Evolutionary conservation across 2,888 invertebrate species (phyloP).

Genomic region (Cryptops parisi): DNA sequence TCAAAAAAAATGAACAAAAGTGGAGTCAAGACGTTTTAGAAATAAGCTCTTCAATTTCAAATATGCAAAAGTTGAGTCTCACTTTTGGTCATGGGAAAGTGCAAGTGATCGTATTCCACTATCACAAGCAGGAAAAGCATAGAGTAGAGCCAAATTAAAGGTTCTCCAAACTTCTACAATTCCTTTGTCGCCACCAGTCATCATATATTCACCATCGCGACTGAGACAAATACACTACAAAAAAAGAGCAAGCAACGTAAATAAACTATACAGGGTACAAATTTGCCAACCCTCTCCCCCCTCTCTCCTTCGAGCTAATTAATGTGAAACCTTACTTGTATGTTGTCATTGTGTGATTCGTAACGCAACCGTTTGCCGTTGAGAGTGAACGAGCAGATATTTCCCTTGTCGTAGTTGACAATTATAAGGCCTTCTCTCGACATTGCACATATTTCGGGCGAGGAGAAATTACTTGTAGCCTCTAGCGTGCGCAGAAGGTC

Average conservation of each 20-base stretch:
- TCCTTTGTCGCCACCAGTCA: slow-evolving; percentile 93
- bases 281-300: not conserved
- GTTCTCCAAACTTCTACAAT: slow-evolving; percentile 98
- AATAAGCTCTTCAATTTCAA: too few relatives aligned
- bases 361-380: slow-evolving; percentile 79
- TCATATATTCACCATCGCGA: slow-evolving; percentile 96
- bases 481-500: slow-evolving; percentile 85
- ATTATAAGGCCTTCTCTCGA: slow-evolving; percentile 93
- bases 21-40: too few relatives aligned
- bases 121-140: slow-evolving; percentile 96
- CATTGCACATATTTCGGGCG: slow-evolving; percentile 78
- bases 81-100: slow-evolving; percentile 97
- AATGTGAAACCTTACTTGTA: too few relatives aligned
- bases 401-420: slow-evolving; percentile 81
- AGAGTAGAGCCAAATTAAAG: slow-evolving; percentile 88
- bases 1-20: slow-evolving; percentile 6
- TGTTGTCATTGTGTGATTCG: slow-evolving; percentile 85
- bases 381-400: slow-evolving; percentile 85
- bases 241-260: slow-evolving; percentile 1
- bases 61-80: too few relatives aligned
- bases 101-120: slow-evolving; percentile 87
- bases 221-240: slow-evolving; percentile 55
- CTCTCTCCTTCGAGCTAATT: slow-evolving; percentile 8
- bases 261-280: slow-evolving; percentile 19
- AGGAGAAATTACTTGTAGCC: slow-evolving; percentile 55